Conservation (phyloP, 2,797 vertebrate genomes). For the Furcifer pardalis region DNA sequence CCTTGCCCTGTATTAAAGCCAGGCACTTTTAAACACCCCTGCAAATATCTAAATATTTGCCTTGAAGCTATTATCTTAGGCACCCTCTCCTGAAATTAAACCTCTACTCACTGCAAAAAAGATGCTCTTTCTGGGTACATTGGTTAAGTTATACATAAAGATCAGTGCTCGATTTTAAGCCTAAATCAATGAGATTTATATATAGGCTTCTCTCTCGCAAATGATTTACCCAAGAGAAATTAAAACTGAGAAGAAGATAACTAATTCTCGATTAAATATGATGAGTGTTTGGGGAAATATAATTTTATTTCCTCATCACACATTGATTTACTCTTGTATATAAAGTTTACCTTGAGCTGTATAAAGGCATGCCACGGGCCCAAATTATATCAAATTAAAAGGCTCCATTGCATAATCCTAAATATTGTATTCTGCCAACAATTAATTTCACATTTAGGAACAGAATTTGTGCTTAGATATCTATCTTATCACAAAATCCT, state of each 20-base stretch:
- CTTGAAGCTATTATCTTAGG: not conserved
- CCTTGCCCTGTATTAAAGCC: not conserved
- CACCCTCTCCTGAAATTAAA: not conserved
- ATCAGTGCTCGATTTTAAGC: not conserved
- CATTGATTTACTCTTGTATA: fast-evolving
- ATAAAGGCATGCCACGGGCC: no score
- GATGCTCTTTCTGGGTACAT: not conserved
- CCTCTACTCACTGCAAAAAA: fast-evolving
- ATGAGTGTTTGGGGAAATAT: not conserved
- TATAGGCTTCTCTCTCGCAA: no score
- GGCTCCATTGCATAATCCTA: no score
- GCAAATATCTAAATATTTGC: not conserved
- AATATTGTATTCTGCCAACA: no score
- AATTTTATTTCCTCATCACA: fast-evolving
- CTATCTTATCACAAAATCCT: no score
- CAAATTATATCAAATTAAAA: no score
- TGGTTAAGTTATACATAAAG: not conserved
- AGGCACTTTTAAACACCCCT: not conserved
- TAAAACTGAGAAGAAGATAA: not conserved
- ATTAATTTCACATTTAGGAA: no score
- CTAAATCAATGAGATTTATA: not conserved
- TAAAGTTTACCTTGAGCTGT: not conserved
- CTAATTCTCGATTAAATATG: not conserved
- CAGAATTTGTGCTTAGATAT: no score
- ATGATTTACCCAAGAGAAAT: not conserved